phyloP scores from a whole-genome alignment of 2,797 vertebrate genomes.

The Podarcis siculus region DNA sequence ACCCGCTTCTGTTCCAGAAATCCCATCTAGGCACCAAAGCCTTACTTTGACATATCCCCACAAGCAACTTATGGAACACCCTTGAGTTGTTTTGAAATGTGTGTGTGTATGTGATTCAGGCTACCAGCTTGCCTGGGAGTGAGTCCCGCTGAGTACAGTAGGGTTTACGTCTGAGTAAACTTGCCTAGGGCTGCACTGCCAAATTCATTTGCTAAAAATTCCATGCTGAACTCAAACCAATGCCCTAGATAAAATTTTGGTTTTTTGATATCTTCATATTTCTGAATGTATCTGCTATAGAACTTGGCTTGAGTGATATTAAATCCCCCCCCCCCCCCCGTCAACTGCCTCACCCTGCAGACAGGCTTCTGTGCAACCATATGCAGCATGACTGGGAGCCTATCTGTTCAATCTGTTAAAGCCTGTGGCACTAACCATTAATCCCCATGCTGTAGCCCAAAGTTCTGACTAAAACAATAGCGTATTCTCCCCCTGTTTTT shows the following conservation, averaged over 20 bases:
- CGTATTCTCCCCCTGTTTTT: background rate
- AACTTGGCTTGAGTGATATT: background rate
- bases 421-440: background rate
- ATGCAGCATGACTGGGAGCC: background rate
- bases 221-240: background rate
- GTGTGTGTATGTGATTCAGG: background rate
- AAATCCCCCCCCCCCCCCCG: background rate
- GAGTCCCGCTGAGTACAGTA: background rate
- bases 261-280: background rate
- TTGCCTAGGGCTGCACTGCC: background rate
- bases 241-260: background rate
- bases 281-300: background rate
- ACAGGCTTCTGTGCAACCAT: background rate
- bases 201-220: background rate
- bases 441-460: background rate
- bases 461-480: background rate
- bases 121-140: background rate
- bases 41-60: background rate
- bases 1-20: background rate
- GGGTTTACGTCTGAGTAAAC: background rate
- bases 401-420: background rate
- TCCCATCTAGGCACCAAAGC: slow-evolving; percentile 11
- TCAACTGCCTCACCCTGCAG: background rate
- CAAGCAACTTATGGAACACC: background rate
- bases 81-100: background rate